Conservation (phyloP, 2,797 vertebrate species). For the Eulemur mongoz region DNA sequence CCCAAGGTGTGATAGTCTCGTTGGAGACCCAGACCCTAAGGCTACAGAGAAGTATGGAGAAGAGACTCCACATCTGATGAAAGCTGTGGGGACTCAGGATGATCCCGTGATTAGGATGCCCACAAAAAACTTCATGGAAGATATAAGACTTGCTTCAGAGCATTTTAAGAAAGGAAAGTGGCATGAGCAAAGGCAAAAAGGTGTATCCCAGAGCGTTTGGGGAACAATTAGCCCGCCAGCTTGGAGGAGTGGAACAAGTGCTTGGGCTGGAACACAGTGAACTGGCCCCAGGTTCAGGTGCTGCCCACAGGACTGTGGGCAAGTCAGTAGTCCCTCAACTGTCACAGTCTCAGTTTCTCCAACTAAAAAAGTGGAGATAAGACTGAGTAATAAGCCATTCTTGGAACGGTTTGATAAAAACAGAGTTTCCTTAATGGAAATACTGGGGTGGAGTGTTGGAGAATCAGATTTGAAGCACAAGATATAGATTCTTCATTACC, state of each 20-base stretch:
- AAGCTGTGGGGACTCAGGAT: neutral
- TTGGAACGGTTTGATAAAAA: neutral
- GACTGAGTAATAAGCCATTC: neutral
- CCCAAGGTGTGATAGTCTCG: neutral
- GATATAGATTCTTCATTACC: neutral
- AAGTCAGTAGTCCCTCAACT: neutral
- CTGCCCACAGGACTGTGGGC: accelerated
- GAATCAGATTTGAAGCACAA: neutral
- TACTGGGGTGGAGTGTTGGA: neutral
- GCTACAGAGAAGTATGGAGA: neutral
- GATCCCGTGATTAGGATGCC: neutral
- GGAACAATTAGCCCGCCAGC: too few relatives aligned
- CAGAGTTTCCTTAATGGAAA: neutral
- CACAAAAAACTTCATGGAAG: neutral
- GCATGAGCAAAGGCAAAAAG: neutral
- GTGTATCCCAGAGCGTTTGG: neutral
- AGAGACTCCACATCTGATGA: too few relatives aligned
- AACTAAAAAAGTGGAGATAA: neutral
- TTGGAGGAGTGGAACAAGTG: neutral
- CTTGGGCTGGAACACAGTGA: neutral
- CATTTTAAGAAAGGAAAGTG: neutral
- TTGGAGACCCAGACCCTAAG: neutral
- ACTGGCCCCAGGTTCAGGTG: neutral
- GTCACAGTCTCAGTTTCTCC: neutral
- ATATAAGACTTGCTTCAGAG: neutral